Evolutionary conservation across 2,797 vertebrate species (phyloP), one percentile per base, ranked within the genome.

Genomic region (Mormyrops boulengeri): DNA sequence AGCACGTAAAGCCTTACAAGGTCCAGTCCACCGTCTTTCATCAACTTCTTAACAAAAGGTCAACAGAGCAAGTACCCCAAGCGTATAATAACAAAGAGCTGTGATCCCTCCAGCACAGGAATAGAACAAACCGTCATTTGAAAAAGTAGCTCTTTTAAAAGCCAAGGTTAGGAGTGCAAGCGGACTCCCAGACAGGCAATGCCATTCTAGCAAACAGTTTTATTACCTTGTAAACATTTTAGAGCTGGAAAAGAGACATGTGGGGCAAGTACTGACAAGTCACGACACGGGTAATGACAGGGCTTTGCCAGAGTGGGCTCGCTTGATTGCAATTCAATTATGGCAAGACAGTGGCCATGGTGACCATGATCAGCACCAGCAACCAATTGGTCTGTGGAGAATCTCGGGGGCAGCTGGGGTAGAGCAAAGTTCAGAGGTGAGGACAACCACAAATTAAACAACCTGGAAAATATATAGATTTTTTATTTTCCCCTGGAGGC

Each of bases 211-310:
- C 44, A 85, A 85, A 50, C 22, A 22, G 41, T 85, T 85, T 52
- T 50, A 52, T 85, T 85, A 52, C 84, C 49, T 85, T 85, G 49
- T 49, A 85, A 85, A 52, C 84, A 17, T 85, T 85, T 85, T 26
- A 52, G 49, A 85, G 49, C 5, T 52, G 44, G 82, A 38, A 49
- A 49, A 84, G 80, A 85, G 82, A 52, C 82, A 49, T 30, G n/a
- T 2, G 6, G 82, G 47, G 9, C 82, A 50, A 85, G 82, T 50
- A 22, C 44, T 85, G 82, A 22, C 84, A 85, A 30, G 84, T 52
- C 84, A 85, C 1, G 47, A 14, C 49, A 85, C 19, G 5, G 41
- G 17, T 9, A 47, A 80, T 47, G 38, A 19, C 38, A 82, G 77
- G 9, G 77, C 73, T 80, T 8, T 17, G 17, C 73, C 73, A 30